A percentile compares a stretch with the other conserved stretches of the same genome.
Conservation (phyloP, 2,113 vertebrate species). For the Hyperopisus bebe region DNA sequence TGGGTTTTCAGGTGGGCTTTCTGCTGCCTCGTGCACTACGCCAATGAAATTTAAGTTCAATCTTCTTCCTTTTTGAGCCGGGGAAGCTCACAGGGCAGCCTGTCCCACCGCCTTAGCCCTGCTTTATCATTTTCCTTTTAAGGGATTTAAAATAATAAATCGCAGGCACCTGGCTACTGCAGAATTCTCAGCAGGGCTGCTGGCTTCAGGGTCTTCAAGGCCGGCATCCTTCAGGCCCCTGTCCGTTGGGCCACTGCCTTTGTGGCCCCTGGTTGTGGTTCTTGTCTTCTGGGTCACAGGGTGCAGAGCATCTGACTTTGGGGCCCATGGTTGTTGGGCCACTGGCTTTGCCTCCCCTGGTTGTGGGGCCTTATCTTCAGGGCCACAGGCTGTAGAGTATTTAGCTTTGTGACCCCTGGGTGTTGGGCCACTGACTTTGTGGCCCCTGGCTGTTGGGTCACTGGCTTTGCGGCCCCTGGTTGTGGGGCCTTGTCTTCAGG, state of each 20-base stretch:
- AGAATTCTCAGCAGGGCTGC: conserved; percentile 38
- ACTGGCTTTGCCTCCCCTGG: conserved; percentile 10
- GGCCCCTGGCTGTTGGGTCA: neutral
- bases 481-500: neutral
- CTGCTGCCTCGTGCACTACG: conserved; percentile 25
- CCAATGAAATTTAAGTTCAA: conserved; percentile 42
- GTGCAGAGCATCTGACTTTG: conserved; percentile 28
- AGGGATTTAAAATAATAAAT: conserved; percentile 46
- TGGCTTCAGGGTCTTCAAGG: conserved; percentile 24
- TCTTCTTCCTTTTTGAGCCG: conserved; percentile 43
- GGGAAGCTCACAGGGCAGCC: conserved; percentile 32
- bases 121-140: conserved; percentile 45
- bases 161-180: conserved; percentile 31
- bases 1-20: conserved; percentile 25
- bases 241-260: conserved; percentile 18
- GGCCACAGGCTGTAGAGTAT: conserved; percentile 13
- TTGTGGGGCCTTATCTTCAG: neutral
- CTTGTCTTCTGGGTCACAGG: neutral
- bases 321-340: conserved; percentile 33
- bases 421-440: conserved; percentile 32
- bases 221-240: neutral
- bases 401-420: conserved; percentile 31
- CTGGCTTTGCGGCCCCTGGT: conserved; percentile 13
- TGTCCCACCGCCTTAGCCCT: conserved; percentile 39
- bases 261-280: neutral